Percentiles rank a stretch among this genome's conserved stretches.
phyloP scores from a whole-genome alignment of 1,140 invertebrate species.

The Apis mellifera region Amel_HAv3.1 CM009945.2:7715501-7716000 shows the following conservation, averaged over 20 bases:
- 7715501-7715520: constrained; percentile 82
- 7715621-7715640: constrained; percentile 88
- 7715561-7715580: constrained; percentile 19
- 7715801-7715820: constrained; percentile 83
- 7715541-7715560: constrained; percentile 83
- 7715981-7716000: constrained; percentile 61
- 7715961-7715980: not conserved
- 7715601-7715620: constrained; percentile 91
- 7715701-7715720: constrained; percentile 83
- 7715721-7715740: constrained; percentile 82
- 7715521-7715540: constrained; percentile 88
- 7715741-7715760: constrained; percentile 85
- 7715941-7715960: too few relatives aligned
- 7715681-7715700: constrained; percentile 78
- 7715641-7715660: constrained; percentile 84
- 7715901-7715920: too few relatives aligned
- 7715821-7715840: constrained; percentile 85
- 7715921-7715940: not conserved
- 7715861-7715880: constrained; percentile 81
- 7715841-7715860: constrained; percentile 84
- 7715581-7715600: constrained; percentile 86
- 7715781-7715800: constrained; percentile 85
- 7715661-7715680: constrained; percentile 83
- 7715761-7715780: constrained; percentile 87
- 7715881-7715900: constrained; percentile 79